These are phyloP conservation scores for Distichodus sexfasciatus DNA, from an alignment of 2,797 vertebrate genomes.

Conservation along the genomic window DNA sequence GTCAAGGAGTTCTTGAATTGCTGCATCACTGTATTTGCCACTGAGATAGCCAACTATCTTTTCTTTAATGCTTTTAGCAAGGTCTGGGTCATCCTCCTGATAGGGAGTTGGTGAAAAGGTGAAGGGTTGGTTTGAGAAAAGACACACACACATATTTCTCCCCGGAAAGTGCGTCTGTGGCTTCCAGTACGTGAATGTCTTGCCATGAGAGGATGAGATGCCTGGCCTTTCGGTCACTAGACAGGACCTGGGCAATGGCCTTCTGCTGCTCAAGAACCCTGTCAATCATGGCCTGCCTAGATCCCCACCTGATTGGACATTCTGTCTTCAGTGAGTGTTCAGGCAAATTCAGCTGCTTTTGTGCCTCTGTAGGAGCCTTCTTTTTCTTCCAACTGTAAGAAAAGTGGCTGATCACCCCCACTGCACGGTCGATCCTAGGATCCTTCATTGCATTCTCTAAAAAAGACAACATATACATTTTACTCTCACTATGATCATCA, in stretches of 20 bases:
- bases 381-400: background rate
- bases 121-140: slow-evolving; percentile 3
- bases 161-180: background rate
- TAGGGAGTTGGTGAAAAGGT: background rate
- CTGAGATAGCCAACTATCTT: background rate
- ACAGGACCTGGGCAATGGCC: background rate
- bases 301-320: slow-evolving; percentile 5
- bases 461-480: too few relatives aligned
- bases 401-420: background rate
- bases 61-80: slow-evolving; percentile 3
- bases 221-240: background rate
- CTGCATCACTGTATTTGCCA: background rate
- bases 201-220: background rate
- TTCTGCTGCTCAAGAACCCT: background rate
- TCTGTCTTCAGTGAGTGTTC: background rate
- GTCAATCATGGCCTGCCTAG: background rate
- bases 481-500: too few relatives aligned
- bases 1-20: background rate
- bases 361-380: background rate
- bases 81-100: background rate
- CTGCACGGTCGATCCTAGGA: background rate
- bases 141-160: background rate
- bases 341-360: background rate
- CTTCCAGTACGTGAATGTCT: background rate
- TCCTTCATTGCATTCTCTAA: too few relatives aligned